phyloP scores from a whole-genome alignment of 2,113 vertebrate species.

The Emberiza fucata region DNA sequence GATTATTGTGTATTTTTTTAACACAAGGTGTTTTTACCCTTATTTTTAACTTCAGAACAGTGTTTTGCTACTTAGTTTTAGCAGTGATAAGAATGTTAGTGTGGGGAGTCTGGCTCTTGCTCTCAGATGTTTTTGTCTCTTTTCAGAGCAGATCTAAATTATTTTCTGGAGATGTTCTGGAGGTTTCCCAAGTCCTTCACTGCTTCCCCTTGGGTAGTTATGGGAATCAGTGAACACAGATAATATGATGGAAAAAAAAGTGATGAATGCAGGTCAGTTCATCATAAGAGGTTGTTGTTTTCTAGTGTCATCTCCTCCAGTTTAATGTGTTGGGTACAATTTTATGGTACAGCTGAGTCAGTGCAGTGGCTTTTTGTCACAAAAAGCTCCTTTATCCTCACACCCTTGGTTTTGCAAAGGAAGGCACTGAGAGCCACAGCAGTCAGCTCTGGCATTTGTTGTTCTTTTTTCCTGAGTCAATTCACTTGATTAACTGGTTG shows the following conservation, averaged over 20 bases:
- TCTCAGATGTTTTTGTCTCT: neutral
- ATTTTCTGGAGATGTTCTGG: neutral
- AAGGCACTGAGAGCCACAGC: neutral
- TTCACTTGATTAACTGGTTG: conserved; percentile 14
- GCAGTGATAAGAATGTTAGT: neutral
- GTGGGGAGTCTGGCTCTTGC: neutral
- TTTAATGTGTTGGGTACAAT: neutral
- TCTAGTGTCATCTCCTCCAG: neutral
- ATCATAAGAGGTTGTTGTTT: neutral
- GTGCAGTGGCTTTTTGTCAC: neutral
- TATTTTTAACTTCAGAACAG: neutral
- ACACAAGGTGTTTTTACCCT: neutral
- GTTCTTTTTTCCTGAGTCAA: neutral
- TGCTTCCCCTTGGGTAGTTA: neutral
- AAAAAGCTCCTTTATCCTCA: neutral
- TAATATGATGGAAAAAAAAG: neutral
- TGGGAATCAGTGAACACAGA: neutral
- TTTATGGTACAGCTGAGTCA: neutral
- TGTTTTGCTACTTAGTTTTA: neutral
- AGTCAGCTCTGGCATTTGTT: neutral
- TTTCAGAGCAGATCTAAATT: neutral
- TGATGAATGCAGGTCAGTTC: neutral
- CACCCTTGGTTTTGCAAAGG: neutral
- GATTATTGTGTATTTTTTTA: neutral
- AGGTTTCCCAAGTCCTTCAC: neutral